Conservation (phyloP, 2,888 invertebrate species). For the Cantharis nigra region DNA sequence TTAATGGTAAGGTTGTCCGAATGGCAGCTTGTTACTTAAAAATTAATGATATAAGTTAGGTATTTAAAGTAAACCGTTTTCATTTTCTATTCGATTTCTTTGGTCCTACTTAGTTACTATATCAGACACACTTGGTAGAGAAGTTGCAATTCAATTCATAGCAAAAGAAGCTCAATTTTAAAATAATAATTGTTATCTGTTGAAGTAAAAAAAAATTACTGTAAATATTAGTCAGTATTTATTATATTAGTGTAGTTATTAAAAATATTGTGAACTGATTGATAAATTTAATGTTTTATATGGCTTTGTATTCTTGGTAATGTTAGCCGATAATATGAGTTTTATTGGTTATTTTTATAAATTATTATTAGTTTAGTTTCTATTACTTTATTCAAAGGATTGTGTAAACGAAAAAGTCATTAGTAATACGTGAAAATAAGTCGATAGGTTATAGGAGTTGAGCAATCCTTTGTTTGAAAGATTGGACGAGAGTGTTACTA, state of each 20-base stretch:
- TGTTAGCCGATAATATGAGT: slow-evolving; percentile 52
- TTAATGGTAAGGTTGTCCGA: slow-evolving; percentile 14
- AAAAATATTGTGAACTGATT: background rate
- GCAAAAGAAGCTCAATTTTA: background rate
- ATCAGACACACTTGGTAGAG: background rate
- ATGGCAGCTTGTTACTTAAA: slow-evolving; percentile 20
- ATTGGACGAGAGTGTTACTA: slow-evolving; percentile 43
- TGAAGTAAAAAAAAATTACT: background rate
- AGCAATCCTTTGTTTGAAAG: slow-evolving; percentile 21
- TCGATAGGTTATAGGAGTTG: background rate
- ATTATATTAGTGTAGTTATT: background rate
- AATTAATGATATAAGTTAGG: background rate
- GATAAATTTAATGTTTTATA: background rate
- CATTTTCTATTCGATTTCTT: background rate
- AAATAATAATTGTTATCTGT: background rate
- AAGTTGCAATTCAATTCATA: background rate
- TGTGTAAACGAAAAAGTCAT: background rate
- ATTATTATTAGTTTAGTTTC: background rate
- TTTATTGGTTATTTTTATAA: slow-evolving; percentile 24
- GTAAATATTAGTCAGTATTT: background rate
- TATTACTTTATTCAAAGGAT: background rate
- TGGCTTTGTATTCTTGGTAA: slow-evolving; percentile 45
- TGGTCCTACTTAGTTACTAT: background rate
- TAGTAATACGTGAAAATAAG: slow-evolving; percentile 1
- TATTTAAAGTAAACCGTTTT: slow-evolving; percentile 1